Base-by-base conservation (phyloP, 2,888 invertebrate species). In the Ochropleura plecta region DNA sequence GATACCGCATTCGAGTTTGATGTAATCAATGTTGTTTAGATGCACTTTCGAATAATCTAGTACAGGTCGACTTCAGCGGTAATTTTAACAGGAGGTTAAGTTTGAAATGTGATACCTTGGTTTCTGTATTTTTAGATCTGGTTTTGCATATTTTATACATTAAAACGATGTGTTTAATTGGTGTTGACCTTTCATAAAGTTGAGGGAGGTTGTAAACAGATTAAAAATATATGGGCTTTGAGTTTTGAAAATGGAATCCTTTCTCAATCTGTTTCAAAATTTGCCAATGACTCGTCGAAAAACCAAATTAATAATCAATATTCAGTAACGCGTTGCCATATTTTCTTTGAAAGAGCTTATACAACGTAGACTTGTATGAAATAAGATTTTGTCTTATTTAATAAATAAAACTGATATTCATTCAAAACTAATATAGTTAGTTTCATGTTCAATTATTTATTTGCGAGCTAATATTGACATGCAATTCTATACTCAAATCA, bases 1-100 rank as follows among this genome's bases (percentile, higher is more conserved):
- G 93, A 93, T 93, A 92, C 89, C 83, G 85, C 85, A 89, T 82
- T 90, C 87, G 87, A 89, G 88, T 91, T 91, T 90, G 89, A 91
- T 93, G 89, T 89, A 90, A 92, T 90, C 88, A 88, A 85, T 86
- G 86, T 86, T 83, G 84, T 87, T 87, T 87, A 87, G 88, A 83
- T 88, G 85, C 82, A 77, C 77, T 83, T 86, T 81, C 64, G 68
- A 85, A 70, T 83, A 85, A 83, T 83, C 83, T 83, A 85, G 83
- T 83, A 72, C 82, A 84, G 85, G 81, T 84, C 67, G 72, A 65
- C 53, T 68, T 59, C 10, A 67, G 46, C 30, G 64, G 72, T 82
- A 76, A 81, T 84, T 84, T 81, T 85, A 81, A 85, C 72, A 49
- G 69, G 76, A 64, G 78, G 85, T 81, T 81, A 81, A 70, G 78